Evolutionary conservation across 2,888 invertebrate species (phyloP).

Genomic region (Drosophila antonietae): DNA sequence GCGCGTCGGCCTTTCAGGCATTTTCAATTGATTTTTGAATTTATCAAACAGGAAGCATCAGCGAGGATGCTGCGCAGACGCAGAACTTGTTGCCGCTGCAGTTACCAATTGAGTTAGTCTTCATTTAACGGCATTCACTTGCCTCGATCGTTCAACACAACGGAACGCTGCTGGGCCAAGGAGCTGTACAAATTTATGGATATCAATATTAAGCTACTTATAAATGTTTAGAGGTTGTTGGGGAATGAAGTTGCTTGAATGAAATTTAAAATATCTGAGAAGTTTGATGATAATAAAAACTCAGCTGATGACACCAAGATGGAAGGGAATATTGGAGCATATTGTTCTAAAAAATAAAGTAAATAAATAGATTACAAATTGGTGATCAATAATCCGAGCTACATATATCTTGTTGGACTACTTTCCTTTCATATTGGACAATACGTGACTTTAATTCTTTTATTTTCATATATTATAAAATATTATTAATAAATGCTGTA

Average conservation of each 20-base stretch:
- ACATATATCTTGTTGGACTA: no score
- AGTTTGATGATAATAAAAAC: no score
- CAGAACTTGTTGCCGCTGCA: conserved; percentile 60
- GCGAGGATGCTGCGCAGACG: conserved; percentile 44
- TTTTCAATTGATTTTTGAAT: conserved; percentile 76
- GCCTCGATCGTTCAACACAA: conserved; percentile 21
- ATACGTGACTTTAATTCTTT: no score
- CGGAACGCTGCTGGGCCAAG: conserved; percentile 23
- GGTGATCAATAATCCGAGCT: no score
- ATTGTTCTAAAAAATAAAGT: no score
- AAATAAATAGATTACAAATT: no score
- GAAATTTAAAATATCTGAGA: background rate
- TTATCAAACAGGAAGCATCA: conserved; percentile 79
- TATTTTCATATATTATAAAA: no score
- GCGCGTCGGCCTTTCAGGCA: conserved; percentile 73
- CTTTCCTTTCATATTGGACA: no score
- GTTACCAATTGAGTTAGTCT: conserved; percentile 21
- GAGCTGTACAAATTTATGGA: conserved; percentile 4
- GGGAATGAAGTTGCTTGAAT: background rate
- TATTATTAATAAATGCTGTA: no score
- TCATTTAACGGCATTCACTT: conserved; percentile 69
- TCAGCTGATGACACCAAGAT: no score
- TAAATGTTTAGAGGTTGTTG: background rate
- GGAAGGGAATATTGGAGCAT: no score
- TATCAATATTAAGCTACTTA: background rate